These are phyloP conservation scores for Cuculus canorus DNA, from an alignment of 2,797 vertebrate genomes.

Conservation along the genomic window DNA sequence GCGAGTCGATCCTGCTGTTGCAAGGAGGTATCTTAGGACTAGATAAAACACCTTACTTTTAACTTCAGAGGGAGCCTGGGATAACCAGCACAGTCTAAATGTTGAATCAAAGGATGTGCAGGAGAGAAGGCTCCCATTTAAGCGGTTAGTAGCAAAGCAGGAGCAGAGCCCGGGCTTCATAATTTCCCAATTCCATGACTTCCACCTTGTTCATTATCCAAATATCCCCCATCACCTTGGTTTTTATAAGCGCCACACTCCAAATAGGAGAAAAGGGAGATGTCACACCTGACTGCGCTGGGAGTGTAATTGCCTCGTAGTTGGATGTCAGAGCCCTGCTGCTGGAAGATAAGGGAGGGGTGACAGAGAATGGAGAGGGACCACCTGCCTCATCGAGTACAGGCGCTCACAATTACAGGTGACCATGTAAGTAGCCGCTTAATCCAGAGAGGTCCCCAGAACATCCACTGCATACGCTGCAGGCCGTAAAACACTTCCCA, in stretches of 20 bases:
- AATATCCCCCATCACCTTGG: not conserved
- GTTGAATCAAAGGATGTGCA: fast-evolving
- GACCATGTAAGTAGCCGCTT: constrained; percentile 36
- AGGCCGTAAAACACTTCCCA: constrained; percentile 66
- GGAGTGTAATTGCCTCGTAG: not conserved
- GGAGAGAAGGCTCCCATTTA: not conserved
- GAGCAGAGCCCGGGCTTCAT: not conserved
- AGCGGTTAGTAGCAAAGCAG: not conserved
- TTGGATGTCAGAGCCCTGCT: not conserved
- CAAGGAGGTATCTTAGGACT: not conserved
- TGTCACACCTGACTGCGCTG: not conserved
- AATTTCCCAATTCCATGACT: not conserved
- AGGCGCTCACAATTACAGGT: constrained; percentile 36
- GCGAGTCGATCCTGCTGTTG: not conserved
- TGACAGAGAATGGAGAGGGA: not conserved
- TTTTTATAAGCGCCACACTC: not conserved
- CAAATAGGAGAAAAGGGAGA: not conserved
- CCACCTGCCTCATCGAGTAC: constrained; percentile 2
- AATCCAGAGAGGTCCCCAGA: constrained; percentile 43
- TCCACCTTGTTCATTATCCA: constrained; percentile 2
- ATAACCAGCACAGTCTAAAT: not conserved
- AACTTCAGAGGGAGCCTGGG: not conserved
- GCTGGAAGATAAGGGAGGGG: not conserved
- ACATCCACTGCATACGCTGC: constrained; percentile 22
- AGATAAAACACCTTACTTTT: not conserved